Evolutionary conservation across 2,113 vertebrate species (phyloP), one percentile per base, ranked within the genome.

Genomic region (Macquaria australasica): DNA sequence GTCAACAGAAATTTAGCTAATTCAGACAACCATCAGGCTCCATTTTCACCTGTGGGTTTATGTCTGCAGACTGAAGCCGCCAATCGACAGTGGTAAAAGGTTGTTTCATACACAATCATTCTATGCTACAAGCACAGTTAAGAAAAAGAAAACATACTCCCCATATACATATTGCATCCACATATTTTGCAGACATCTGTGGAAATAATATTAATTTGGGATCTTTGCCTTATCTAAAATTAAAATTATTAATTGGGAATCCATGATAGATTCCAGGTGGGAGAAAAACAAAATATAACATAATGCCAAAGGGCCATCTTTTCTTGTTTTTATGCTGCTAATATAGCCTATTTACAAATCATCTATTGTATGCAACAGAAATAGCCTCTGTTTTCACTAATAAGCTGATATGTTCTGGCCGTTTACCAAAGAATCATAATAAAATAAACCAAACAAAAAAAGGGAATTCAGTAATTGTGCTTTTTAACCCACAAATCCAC

Each of bases 401-500:
- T 81, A 91, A 94, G 92, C 93, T 89, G 85, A 93, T 92, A 91
- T 91, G 89, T 87, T 89, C 90, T 88, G 91, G 90, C 91, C 88
- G 0, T 80, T 92, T 85, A 80, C 79, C 81, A 92, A 90, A 90
- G 72, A 76, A 84, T 51, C 86, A 86, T 71, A 89, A 60, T 75
- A 64, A 93, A 93, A 82, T 14, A 48, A 90, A 84, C 25, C 5
- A 66, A 86, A 81, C 50, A 45, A 79, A 50, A 82, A 73, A 79
- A 81, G 79, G 82, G 77, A 89, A 87, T 81, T 87, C 83, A 75
- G 76, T 80, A 88, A 90, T 96, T 96, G 95, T 96, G 96, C 95
- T 96, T 96, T 94, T 95, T 90, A 94, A 95, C 95, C 93, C 93
- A 90, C 91, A 90, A 88, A 92, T 88, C 94, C 95, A 90, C 89